Percentiles rank a stretch among this genome's conserved stretches.
Conservation (phyloP, 2,797 vertebrate species). For the Crax fasciolata region DNA sequence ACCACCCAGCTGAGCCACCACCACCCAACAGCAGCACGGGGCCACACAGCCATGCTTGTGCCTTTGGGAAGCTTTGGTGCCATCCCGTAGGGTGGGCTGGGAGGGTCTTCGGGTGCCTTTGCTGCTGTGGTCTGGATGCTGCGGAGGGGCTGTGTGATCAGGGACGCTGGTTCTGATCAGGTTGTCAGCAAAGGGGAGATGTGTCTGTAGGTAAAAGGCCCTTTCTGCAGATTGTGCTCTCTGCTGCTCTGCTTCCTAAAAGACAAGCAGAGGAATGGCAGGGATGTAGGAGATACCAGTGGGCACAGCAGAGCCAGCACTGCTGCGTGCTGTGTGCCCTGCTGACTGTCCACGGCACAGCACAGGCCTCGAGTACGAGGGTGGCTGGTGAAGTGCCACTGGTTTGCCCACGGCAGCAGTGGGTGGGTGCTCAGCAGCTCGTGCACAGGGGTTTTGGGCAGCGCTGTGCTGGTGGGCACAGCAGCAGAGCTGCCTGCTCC, state of each 20-base stretch:
- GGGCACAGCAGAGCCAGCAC: not conserved
- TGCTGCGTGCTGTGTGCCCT: not conserved
- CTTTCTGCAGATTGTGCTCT: not conserved
- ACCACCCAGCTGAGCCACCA: no score
- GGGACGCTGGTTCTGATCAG: not conserved
- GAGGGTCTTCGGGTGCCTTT: accelerated
- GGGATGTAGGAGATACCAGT: not conserved
- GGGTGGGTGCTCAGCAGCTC: not conserved
- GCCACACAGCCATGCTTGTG: accelerated
- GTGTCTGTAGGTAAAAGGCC: not conserved
- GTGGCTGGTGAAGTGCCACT: accelerated
- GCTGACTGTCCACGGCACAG: accelerated
- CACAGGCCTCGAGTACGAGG: accelerated
- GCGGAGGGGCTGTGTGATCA: not conserved
- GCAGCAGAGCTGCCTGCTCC: not conserved
- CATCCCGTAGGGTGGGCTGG: accelerated
- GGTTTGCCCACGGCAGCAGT: not conserved
- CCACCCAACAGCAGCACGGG: not conserved
- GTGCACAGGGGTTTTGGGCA: not conserved
- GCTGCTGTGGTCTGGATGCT: not conserved
- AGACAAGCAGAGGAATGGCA: not conserved
- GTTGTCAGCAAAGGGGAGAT: not conserved
- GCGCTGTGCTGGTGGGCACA: accelerated
- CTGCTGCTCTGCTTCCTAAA: not conserved
- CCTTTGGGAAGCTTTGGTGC: accelerated